These are phyloP conservation scores for Manis pentadactyla DNA, from an alignment of 2,797 vertebrate genomes.

Conservation along the genomic window DNA sequence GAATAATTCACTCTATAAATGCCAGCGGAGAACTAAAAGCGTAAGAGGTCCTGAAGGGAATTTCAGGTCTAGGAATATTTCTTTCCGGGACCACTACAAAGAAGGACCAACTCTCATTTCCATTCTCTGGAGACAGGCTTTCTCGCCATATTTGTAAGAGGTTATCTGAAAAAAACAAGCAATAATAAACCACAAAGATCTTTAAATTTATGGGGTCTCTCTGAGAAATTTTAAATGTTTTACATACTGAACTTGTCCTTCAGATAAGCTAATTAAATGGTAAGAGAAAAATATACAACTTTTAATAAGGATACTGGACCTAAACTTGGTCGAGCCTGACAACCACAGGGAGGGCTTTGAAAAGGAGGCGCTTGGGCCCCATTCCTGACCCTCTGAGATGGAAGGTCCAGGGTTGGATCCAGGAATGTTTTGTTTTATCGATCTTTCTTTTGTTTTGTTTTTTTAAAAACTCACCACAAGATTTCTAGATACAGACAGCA, in stretches of 20 bases:
- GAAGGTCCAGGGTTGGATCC: background rate
- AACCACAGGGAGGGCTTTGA: background rate
- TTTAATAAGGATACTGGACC: background rate
- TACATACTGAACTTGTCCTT: background rate
- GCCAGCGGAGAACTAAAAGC: conserved; percentile 5
- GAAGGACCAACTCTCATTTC: background rate
- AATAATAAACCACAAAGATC: background rate
- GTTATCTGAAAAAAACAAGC: background rate
- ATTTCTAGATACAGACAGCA: background rate
- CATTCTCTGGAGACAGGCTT: background rate
- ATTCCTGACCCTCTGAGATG: background rate
- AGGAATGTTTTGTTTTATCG: background rate
- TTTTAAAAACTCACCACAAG: conserved; percentile 18
- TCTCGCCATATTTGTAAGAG: background rate
- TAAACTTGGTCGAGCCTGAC: background rate
- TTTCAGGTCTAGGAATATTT: background rate
- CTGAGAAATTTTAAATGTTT: conserved; percentile 10
- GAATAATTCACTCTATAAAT: conserved; percentile 35
- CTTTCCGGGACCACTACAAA: background rate
- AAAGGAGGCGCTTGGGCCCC: background rate
- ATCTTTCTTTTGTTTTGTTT: background rate
- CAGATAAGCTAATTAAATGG: background rate
- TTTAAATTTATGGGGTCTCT: background rate
- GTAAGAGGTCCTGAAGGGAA: background rate
- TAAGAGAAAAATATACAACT: background rate